Evolutionary conservation across 30 jellyfish, hydroid and myxozoan species (phyloP).

Genomic region (Aurelia sp.): DNA sequence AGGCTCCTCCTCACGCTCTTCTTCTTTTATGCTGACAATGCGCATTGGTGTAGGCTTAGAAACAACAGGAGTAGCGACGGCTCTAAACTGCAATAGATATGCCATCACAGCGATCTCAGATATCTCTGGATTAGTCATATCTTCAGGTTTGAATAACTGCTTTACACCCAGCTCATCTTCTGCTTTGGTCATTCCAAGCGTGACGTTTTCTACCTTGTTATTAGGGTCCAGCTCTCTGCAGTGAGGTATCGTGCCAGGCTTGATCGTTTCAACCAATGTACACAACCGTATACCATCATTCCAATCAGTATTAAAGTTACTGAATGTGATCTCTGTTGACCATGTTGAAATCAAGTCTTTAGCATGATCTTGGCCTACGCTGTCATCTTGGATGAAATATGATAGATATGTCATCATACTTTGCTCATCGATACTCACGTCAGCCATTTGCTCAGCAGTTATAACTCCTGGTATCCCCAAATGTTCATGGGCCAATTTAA

Average conservation of each 20-base stretch:
- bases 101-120: conserved; percentile 98
- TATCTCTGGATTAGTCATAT: conserved; percentile 91
- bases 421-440: conserved; percentile 88
- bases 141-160: conserved; percentile 83
- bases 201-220: conserved; percentile 67
- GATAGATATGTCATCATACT: conserved; percentile 98
- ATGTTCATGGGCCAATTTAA: conserved; percentile 81
- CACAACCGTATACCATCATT: conserved; percentile 98
- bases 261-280: conserved; percentile 78
- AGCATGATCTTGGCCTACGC: conserved; percentile 87
- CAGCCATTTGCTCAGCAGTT: conserved; percentile 94
- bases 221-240: conserved; percentile 44
- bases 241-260: conserved; percentile 74
- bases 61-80: conserved; percentile 16
- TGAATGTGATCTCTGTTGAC: conserved; percentile 69
- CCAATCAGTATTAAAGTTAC: conserved; percentile 95
- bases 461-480: conserved; percentile 85
- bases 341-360: conserved; percentile 69
- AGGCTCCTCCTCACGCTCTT: conserved; percentile 36
- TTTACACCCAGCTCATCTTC: conserved; percentile 81
- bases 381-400: conserved; percentile 93
- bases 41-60: not conserved
- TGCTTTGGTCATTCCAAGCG: conserved; percentile 89
- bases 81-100: conserved; percentile 82
- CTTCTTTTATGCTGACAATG: conserved; percentile 18